Evolutionary conservation across 2,888 invertebrate genomes (phyloP).

Genomic region (Rosalia funebris): DNA sequence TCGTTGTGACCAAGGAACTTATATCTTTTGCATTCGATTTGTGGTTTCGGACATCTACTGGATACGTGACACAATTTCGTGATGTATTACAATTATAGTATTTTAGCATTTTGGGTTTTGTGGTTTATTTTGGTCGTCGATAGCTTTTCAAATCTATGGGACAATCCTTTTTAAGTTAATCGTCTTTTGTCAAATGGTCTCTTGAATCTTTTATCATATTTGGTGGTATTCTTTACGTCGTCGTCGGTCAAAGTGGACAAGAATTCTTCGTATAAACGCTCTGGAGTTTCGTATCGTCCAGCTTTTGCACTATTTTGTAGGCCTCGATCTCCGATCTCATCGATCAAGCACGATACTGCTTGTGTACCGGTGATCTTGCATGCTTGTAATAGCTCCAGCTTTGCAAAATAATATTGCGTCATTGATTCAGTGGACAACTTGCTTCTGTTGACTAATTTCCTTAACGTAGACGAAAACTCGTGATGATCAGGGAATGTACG

Average conservation of each 20-base stretch:
- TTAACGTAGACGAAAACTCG: constrained; percentile 26
- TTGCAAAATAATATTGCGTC: not conserved
- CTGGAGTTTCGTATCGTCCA: not conserved
- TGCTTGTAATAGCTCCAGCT: not conserved
- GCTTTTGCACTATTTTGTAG: not conserved
- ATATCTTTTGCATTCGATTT: not conserved
- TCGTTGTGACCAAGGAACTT: not conserved
- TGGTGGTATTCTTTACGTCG: not conserved
- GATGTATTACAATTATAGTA: not conserved
- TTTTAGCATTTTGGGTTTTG: not conserved
- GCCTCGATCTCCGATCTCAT: not conserved
- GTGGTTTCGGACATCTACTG: not conserved
- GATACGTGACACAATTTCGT: not conserved
- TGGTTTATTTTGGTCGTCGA: not conserved
- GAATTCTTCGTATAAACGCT: not conserved
- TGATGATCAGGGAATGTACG: constrained; percentile 14
- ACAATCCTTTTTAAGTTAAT: not conserved
- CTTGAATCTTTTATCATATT: not conserved
- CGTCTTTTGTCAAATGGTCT: not conserved
- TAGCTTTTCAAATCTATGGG: not conserved
- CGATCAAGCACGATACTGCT: not conserved
- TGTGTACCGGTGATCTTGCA: constrained; percentile 1
- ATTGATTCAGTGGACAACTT: constrained; percentile 20
- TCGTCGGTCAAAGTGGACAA: not conserved
- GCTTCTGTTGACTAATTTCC: constrained; percentile 22